Evolutionary conservation across 2,888 invertebrate species (phyloP).

Genomic region (Bugulina stolonifera): DNA sequence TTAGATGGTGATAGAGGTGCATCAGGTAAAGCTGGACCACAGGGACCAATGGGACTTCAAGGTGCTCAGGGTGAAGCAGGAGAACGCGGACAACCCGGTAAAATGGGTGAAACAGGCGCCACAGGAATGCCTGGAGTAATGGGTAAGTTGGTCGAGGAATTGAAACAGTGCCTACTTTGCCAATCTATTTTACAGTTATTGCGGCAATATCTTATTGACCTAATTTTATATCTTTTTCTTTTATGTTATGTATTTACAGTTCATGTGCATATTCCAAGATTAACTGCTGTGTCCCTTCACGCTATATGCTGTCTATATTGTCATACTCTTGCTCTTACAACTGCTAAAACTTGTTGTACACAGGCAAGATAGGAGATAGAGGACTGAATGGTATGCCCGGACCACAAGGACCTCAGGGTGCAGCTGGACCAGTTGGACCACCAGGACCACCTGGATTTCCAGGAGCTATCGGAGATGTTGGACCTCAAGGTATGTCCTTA

Average conservation of each 20-base stretch:
- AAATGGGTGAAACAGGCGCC: conserved; percentile 3
- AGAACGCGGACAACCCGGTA: conserved; percentile 24
- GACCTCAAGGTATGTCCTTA: conserved; percentile 19
- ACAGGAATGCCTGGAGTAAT: conserved; percentile 15
- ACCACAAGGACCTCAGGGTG: conserved; percentile 5
- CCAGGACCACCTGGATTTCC: conserved; percentile 11
- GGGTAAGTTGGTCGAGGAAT: too few species aligned
- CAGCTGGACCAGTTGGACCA: background rate
- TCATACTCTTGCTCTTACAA: too few species aligned
- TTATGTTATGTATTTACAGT: too few species aligned
- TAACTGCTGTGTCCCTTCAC: too few species aligned
- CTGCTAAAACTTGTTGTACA: too few species aligned
- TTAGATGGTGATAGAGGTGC: background rate
- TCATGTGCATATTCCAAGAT: too few species aligned
- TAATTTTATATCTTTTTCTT: too few species aligned
- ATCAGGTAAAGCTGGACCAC: conserved; percentile 15
- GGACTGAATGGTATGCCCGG: conserved; percentile 21
- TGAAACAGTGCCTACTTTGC: too few species aligned
- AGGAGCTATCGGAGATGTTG: conserved; percentile 6
- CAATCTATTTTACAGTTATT: too few species aligned
- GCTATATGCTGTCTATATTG: too few species aligned
- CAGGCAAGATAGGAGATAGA: conserved; percentile 20
- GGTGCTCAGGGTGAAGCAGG: conserved; percentile 20
- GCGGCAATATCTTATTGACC: too few species aligned
- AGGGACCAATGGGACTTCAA: conserved; percentile 13